Conservation (phyloP, 2,888 invertebrate genomes). For the Amblyteles armatorius region DNA sequence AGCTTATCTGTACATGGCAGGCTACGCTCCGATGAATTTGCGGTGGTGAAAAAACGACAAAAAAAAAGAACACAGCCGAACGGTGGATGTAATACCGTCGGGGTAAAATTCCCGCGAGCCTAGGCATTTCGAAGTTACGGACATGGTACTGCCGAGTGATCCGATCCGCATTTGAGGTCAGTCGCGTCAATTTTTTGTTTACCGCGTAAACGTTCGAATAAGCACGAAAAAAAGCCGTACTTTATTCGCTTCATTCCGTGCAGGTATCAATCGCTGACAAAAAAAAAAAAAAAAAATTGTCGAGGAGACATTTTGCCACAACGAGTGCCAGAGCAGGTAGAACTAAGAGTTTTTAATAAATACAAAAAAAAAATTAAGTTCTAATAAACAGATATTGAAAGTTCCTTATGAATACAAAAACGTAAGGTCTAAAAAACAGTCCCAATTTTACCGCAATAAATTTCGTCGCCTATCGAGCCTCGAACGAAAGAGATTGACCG, state of each 20-base stretch:
- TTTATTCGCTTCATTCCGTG: not conserved
- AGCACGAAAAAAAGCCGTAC: not conserved
- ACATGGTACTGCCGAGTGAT: constrained; percentile 16
- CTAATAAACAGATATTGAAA: no score
- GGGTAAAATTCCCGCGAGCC: constrained; percentile 53
- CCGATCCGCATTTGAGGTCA: constrained; percentile 1
- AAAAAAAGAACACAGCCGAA: not conserved
- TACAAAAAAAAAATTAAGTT: no score
- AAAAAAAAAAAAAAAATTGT: no score
- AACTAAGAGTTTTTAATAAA: no score
- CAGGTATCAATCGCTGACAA: not conserved
- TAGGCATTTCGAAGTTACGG: constrained; percentile 35
- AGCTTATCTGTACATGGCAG: constrained; percentile 65
- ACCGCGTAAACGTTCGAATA: constrained; percentile 16
- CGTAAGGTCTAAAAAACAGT: not conserved
- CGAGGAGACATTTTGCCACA: no score
- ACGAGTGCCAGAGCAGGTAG: no score
- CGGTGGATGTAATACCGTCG: constrained; percentile 58
- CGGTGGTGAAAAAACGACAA: constrained; percentile 47
- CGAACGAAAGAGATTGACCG: not conserved
- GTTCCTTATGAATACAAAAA: no score
- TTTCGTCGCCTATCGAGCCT: not conserved
- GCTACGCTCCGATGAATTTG: constrained; percentile 64
- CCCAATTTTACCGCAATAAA: not conserved
- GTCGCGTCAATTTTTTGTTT: not conserved